Percentiles rank a stretch among this genome's conserved stretches.
Conservation (phyloP, 23 tunicate species). For the Trididemnum nubilum region DNA sequence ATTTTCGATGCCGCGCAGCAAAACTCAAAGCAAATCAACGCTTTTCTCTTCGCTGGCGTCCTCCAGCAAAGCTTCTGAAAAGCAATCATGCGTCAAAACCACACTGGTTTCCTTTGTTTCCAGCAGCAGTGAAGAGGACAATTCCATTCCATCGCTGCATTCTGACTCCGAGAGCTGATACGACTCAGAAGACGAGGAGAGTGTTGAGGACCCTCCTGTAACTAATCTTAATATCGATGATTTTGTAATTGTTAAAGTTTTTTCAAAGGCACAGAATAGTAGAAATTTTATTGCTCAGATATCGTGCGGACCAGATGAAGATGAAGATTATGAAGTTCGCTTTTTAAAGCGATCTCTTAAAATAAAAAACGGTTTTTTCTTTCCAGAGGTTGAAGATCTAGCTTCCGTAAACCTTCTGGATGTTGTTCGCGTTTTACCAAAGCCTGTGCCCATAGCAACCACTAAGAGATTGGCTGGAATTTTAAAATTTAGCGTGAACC, state of each 20-base stretch:
- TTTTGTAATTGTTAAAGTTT: not conserved
- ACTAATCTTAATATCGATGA: not conserved
- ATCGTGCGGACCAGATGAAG: slow-evolving; percentile 1
- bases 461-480: too few relatives aligned
- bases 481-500: too few relatives aligned
- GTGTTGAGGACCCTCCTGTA: not conserved
- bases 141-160: not conserved
- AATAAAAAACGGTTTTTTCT: not conserved
- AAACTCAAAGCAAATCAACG: not conserved
- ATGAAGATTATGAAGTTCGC: slow-evolving; percentile 2
- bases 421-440: not conserved
- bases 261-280: not conserved
- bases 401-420: not conserved
- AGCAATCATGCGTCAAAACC: not conserved
- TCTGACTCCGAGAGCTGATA: not conserved
- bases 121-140: not conserved
- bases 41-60: not conserved
- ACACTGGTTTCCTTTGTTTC: not conserved
- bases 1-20: not conserved
- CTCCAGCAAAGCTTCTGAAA: not conserved
- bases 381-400: not conserved
- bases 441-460: not conserved
- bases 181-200: not conserved
- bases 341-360: not conserved
- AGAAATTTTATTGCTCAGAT: slow-evolving; percentile 19